A percentile compares a stretch with the other conserved stretches of the same genome.
Evolutionary conservation across 2,113 vertebrate genomes (phyloP).

Genomic region (Climacteris rufus): DNA sequence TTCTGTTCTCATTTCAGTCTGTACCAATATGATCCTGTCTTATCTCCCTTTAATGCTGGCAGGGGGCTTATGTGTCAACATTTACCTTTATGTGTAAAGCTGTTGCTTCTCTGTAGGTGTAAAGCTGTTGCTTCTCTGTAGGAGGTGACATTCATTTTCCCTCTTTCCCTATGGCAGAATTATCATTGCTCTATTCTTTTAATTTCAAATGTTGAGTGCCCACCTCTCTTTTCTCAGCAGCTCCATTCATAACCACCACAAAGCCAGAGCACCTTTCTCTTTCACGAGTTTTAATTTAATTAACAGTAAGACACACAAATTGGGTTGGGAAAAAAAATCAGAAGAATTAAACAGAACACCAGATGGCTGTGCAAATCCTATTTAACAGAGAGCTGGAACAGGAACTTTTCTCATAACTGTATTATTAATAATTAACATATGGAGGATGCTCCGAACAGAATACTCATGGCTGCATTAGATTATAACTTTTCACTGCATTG

Average conservation of each 20-base stretch:
- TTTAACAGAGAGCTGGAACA: conserved; percentile 68
- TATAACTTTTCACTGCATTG: conserved; percentile 35
- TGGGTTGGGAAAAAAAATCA: neutral
- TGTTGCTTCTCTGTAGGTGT: neutral
- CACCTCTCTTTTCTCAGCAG: neutral
- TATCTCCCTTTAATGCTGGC: neutral
- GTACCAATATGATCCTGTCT: neutral
- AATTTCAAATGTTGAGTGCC: neutral
- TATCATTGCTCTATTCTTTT: neutral
- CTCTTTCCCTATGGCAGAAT: neutral
- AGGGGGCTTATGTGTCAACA: neutral
- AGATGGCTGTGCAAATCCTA: conserved; percentile 74
- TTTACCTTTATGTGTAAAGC: neutral
- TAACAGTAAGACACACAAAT: conserved; percentile 44
- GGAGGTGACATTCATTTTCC: neutral
- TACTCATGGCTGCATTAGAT: conserved; percentile 53
- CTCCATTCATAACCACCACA: neutral
- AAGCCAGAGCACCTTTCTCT: neutral
- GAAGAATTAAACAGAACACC: conserved; percentile 61
- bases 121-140: neutral
- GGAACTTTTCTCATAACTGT: conserved; percentile 68
- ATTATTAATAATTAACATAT: conserved; percentile 76
- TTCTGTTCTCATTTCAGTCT: neutral
- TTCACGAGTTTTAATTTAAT: conserved; percentile 19
- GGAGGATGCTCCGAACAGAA: conserved; percentile 63